These are phyloP conservation scores for Coenonympha arcania DNA, from an alignment of 2,888 invertebrate species.

Conservation along the genomic window DNA sequence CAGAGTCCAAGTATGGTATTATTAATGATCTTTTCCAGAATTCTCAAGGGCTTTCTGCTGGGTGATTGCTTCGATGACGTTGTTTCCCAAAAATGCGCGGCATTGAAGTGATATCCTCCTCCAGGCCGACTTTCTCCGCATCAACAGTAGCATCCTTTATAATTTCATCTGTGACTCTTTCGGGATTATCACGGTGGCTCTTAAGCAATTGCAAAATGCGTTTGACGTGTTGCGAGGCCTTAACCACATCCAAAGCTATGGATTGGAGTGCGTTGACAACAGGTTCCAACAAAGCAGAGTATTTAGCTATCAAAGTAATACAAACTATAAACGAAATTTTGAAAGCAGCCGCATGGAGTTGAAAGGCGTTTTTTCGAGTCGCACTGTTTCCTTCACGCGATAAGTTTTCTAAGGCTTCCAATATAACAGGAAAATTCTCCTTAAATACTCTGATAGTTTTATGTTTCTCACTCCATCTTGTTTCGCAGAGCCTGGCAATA, in stretches of 20 bases:
- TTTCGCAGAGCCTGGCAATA: slow-evolving; percentile 26
- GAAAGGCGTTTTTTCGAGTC: slow-evolving; percentile 29
- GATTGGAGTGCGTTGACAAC: background rate
- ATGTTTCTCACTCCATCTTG: slow-evolving; percentile 26
- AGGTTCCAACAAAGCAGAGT: background rate
- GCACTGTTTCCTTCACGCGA: slow-evolving; percentile 13
- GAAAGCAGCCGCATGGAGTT: slow-evolving; percentile 27
- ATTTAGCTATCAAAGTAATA: background rate
- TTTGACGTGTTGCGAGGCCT: background rate
- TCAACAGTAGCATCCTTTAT: slow-evolving; percentile 24
- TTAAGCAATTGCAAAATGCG: background rate
- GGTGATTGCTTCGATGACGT: slow-evolving; percentile 33
- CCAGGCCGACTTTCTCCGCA: slow-evolving; percentile 29
- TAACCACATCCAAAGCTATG: slow-evolving; percentile 2
- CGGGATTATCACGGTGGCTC: background rate
- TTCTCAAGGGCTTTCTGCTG: slow-evolving; percentile 29
- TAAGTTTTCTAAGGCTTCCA: too few species aligned
- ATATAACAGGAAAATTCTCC: too few species aligned
- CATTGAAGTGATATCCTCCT: slow-evolving; percentile 15
- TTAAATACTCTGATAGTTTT: slow-evolving; percentile 28
- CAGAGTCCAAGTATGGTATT: slow-evolving; percentile 34
- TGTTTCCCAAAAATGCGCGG: slow-evolving; percentile 29
- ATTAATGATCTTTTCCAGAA: slow-evolving; percentile 31
- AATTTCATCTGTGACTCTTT: background rate
- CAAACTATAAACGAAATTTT: background rate